These are phyloP conservation scores for Tinamus major DNA, from an alignment of 2,797 vertebrate species.

Conservation along the genomic window DNA sequence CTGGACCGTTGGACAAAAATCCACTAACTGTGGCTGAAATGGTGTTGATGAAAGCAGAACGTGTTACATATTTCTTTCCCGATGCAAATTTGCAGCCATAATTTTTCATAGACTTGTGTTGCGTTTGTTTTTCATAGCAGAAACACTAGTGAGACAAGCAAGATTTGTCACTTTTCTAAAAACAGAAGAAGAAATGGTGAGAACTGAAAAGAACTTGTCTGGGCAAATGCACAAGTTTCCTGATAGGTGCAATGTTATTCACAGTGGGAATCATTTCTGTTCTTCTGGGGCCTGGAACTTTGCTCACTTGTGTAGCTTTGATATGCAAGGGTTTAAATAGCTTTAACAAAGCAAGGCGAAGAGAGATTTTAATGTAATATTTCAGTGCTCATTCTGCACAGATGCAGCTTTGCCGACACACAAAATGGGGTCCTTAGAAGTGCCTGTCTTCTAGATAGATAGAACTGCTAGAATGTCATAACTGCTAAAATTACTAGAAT, in stretches of 20 bases:
- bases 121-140: background rate
- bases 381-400: background rate
- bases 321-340: background rate
- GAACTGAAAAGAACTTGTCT: background rate
- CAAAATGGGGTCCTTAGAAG: background rate
- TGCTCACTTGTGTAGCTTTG: background rate
- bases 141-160: background rate
- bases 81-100: background rate
- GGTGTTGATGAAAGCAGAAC: background rate
- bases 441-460: background rate
- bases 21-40: background rate
- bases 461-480: background rate
- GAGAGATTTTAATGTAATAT: background rate
- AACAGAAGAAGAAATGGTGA: background rate
- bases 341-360: background rate
- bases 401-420: background rate
- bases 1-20: background rate
- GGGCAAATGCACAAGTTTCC: background rate
- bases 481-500: slow-evolving; percentile 3
- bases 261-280: background rate
- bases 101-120: background rate
- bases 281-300: background rate
- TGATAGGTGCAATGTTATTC: background rate
- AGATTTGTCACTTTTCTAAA: background rate
- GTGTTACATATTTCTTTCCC: background rate